Conservation (phyloP, 2,888 invertebrate genomes). For the Latrodectus hesperus region DNA sequence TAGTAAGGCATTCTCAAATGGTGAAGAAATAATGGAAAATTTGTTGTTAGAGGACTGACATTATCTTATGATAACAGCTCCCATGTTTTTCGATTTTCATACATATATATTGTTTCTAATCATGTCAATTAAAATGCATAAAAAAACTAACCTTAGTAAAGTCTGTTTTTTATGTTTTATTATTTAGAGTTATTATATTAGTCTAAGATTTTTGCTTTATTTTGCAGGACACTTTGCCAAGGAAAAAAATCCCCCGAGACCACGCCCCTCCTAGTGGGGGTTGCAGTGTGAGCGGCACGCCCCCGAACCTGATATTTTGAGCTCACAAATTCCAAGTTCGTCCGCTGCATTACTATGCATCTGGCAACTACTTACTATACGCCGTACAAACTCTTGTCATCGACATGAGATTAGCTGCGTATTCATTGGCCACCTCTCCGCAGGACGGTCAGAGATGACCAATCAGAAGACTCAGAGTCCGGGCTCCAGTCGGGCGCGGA, state of each 20-base stretch:
- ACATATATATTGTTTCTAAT: too few relatives aligned
- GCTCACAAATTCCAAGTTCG: background rate
- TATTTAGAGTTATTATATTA: background rate
- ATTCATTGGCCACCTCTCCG: background rate
- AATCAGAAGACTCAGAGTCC: constrained; percentile 6
- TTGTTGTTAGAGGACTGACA: too few relatives aligned
- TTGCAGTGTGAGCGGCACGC: constrained; percentile 62
- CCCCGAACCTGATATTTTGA: constrained; percentile 4
- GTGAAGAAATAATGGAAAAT: too few relatives aligned
- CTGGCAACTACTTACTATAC: background rate
- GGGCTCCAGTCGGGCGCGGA: background rate
- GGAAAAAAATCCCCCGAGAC: constrained; percentile 20
- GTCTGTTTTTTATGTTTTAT: background rate
- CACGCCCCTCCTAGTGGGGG: constrained; percentile 56
- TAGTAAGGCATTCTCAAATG: too few relatives aligned
- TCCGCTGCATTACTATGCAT: background rate
- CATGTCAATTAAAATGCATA: too few relatives aligned
- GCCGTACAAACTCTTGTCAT: background rate
- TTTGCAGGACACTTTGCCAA: constrained; percentile 53
- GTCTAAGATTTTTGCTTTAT: background rate
- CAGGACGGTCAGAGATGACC: constrained; percentile 26
- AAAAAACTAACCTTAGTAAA: too few relatives aligned
- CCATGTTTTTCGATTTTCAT: too few relatives aligned
- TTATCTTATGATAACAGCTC: too few relatives aligned
- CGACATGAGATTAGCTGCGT: background rate